These are phyloP conservation scores for Paracentrotus lividus DNA, from an alignment of 53 echinoderm and acorn worm genomes.

Conservation along the genomic window DNA sequence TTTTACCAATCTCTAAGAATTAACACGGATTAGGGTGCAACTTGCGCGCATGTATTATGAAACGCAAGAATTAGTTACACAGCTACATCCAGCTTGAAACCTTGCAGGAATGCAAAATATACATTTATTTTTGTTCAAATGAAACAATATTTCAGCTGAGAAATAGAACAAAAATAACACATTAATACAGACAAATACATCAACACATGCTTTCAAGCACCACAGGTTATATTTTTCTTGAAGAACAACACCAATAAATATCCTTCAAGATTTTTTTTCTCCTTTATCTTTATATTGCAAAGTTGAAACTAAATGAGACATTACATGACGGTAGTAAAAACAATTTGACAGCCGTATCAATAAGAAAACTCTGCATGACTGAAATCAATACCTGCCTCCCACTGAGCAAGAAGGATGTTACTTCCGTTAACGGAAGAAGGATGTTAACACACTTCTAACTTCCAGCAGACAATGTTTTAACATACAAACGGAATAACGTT, in stretches of 20 bases:
- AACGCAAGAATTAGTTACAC: neutral
- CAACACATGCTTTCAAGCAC: slow-evolving; percentile 25
- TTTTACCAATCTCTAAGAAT: too few species aligned
- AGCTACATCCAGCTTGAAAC: neutral
- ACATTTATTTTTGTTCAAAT: slow-evolving; percentile 34
- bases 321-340: neutral
- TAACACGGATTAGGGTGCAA: too few species aligned
- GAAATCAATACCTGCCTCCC: neutral
- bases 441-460: too few species aligned
- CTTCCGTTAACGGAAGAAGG: too few species aligned
- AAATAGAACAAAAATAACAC: slow-evolving; percentile 23
- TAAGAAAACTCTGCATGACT: neutral
- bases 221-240: neutral
- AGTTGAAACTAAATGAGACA: neutral
- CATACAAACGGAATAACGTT: too few species aligned
- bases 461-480: too few species aligned
- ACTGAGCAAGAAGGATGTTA: too few species aligned
- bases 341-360: neutral
- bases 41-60: too few species aligned
- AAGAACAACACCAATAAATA: neutral
- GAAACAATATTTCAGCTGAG: slow-evolving; percentile 45
- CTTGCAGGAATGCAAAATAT: slow-evolving; percentile 23
- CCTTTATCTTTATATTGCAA: neutral
- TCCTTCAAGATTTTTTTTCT: neutral
- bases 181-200: slow-evolving; percentile 16